phyloP scores from a whole-genome alignment of 2,888 invertebrate species.

The Ferdinandea cuprea region DNA sequence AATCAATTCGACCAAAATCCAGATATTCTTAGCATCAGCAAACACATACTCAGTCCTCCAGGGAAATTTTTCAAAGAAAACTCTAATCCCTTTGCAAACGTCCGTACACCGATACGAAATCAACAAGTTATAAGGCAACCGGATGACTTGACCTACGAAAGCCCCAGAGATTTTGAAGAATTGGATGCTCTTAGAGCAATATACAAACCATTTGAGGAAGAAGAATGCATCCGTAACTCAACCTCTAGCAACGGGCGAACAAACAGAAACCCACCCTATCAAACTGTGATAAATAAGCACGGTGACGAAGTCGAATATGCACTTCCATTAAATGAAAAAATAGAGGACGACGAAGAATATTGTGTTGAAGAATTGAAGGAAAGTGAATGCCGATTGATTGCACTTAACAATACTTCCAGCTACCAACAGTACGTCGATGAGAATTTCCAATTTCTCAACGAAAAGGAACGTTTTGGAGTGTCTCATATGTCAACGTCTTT shows the following conservation, averaged over 20 bases:
- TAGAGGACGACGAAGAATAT: constrained; percentile 29
- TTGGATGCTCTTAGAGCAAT: constrained; percentile 21
- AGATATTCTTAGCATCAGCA: constrained; percentile 40
- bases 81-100: constrained; percentile 74
- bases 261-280: constrained; percentile 72
- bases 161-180: constrained; percentile 42
- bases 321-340: constrained; percentile 75
- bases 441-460: constrained; percentile 59
- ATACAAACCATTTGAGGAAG: constrained; percentile 33
- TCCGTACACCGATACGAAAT: constrained; percentile 62
- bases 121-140: constrained; percentile 2
- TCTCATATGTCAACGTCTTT: constrained; percentile 44
- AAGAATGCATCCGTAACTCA: background rate
- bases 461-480: constrained; percentile 39
- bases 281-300: constrained; percentile 76
- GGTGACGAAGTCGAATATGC: constrained; percentile 77
- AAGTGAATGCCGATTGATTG: constrained; percentile 6
- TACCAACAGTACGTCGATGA: constrained; percentile 55
- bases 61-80: constrained; percentile 75
- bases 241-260: constrained; percentile 35
- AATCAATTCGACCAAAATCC: constrained; percentile 51
- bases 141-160: constrained; percentile 44
- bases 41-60: constrained; percentile 73
- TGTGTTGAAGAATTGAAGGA: background rate
- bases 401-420: constrained; percentile 29